A percentile compares a stretch with the other conserved stretches of the same genome.
These are phyloP conservation scores for Neodontobutis hainanensis DNA, from an alignment of 2,113 vertebrate genomes.

Conservation along the genomic window DNA sequence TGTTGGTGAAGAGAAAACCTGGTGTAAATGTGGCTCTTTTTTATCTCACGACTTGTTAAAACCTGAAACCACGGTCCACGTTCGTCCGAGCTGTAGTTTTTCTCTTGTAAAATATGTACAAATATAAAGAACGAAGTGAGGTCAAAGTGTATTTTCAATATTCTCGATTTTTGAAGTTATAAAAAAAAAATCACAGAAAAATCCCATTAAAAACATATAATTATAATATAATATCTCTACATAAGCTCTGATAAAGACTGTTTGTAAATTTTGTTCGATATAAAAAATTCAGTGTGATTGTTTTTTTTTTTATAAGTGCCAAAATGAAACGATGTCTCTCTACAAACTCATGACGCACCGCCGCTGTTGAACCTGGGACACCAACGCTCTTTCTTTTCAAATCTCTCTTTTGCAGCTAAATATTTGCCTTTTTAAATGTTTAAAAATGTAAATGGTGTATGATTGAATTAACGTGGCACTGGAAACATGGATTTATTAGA, in stretches of 20 bases:
- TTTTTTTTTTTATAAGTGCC: conserved; percentile 88
- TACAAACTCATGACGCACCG: conserved; percentile 65
- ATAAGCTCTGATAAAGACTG: conserved; percentile 83
- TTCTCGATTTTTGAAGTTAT: conserved; percentile 97
- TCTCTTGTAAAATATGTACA: conserved; percentile 93
- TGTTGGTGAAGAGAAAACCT: conserved; percentile 69
- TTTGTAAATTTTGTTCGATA: conserved; percentile 99
- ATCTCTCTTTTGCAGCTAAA: background rate
- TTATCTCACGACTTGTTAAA: conserved; percentile 82
- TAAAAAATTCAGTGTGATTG: conserved; percentile 96
- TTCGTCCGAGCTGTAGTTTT: conserved; percentile 65
- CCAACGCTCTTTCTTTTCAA: background rate
- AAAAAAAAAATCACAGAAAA: conserved; percentile 75
- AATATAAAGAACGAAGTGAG: conserved; percentile 97
- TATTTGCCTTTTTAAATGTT: background rate
- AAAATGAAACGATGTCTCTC: conserved; percentile 86
- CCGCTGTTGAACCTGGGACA: conserved; percentile 11
- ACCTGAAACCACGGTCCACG: background rate
- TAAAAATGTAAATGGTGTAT: background rate
- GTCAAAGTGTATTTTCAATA: conserved; percentile 99
- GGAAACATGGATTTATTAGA: too few species aligned
- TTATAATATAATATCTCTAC: conserved; percentile 78
- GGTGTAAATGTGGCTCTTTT: too few species aligned
- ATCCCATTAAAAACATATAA: conserved; percentile 83
- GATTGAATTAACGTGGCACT: background rate